Conservation (phyloP, 92 coral and sea anemone species). For the Chrysogorgia sp. region DNA sequence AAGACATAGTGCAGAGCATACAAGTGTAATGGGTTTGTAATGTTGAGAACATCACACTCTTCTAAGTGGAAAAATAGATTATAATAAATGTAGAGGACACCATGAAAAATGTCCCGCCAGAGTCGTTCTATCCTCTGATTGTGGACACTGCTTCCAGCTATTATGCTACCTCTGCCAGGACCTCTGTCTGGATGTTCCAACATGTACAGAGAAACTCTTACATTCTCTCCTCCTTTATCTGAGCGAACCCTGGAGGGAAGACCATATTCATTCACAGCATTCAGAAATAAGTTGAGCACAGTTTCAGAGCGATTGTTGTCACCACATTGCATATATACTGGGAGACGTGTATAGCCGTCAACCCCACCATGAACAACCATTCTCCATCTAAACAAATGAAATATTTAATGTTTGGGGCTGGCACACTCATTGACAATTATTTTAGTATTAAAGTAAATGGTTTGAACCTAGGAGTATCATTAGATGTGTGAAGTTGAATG, state of each 20-base stretch:
- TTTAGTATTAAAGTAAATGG: too few relatives aligned
- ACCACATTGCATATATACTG: conserved; percentile 42
- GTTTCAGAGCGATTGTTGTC: conserved; percentile 48
- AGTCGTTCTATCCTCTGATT: conserved; percentile 64
- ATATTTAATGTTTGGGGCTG: too few relatives aligned
- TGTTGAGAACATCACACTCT: conserved; percentile 59
- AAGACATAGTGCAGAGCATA: conserved; percentile 49
- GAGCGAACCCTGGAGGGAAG: conserved; percentile 68
- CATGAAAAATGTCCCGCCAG: conserved; percentile 65
- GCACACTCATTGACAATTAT: too few relatives aligned
- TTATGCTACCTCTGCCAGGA: conserved; percentile 69
- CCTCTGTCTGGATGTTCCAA: conserved; percentile 63
- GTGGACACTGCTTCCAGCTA: conserved; percentile 62
- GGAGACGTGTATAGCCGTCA: conserved; percentile 52
- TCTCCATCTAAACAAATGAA: conserved; percentile 48
- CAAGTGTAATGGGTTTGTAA: conserved; percentile 25
- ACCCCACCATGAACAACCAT: conserved; percentile 60
- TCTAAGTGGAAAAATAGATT: conserved; percentile 60
- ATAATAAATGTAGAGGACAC: conserved; percentile 61
- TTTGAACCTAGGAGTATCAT: too few relatives aligned
- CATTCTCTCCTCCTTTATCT: conserved; percentile 69
- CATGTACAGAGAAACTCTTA: conserved; percentile 51
- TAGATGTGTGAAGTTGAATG: too few relatives aligned
- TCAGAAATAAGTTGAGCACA: conserved; percentile 37
- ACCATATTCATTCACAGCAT: conserved; percentile 53